Evolutionary conservation across 2,113 vertebrate genomes (phyloP).

Genomic region (Microtus pennsylvanicus): DNA sequence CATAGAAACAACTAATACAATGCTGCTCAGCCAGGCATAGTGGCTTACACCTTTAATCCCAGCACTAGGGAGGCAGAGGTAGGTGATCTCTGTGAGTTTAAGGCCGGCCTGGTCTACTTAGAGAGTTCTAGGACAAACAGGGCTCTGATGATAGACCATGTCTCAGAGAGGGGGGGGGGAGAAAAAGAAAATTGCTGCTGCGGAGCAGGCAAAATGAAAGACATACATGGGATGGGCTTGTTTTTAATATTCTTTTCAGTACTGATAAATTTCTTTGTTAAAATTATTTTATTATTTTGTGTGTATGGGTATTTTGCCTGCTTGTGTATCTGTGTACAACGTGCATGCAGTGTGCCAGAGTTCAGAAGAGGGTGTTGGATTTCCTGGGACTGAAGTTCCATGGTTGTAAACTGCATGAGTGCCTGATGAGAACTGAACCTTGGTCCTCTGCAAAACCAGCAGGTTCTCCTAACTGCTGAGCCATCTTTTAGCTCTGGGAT

Average conservation of each 20-base stretch:
- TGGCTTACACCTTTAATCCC: neutral
- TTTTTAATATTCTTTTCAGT: slow-evolving; percentile 21
- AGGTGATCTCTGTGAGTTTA: neutral
- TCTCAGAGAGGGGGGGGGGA: too few relatives aligned
- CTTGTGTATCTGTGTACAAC: neutral
- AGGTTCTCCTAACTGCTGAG: neutral
- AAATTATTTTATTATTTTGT: neutral
- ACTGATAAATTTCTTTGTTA: neutral
- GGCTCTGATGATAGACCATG: neutral
- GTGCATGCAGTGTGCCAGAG: neutral
- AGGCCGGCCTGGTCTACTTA: neutral
- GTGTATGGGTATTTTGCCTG: neutral
- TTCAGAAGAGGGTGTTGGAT: neutral
- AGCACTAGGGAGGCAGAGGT: neutral
- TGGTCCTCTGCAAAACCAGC: neutral
- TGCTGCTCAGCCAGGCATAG: neutral
- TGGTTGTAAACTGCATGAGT: neutral
- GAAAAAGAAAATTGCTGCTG: too few relatives aligned
- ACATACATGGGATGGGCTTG: neutral
- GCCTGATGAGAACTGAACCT: neutral
- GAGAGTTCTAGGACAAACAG: neutral
- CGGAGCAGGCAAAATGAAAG: neutral
- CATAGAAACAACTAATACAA: neutral
- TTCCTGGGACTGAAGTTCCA: neutral
- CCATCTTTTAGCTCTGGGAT: neutral